Conservation (phyloP, 2,888 invertebrate species). For the Melinaea marsaeus region DNA sequence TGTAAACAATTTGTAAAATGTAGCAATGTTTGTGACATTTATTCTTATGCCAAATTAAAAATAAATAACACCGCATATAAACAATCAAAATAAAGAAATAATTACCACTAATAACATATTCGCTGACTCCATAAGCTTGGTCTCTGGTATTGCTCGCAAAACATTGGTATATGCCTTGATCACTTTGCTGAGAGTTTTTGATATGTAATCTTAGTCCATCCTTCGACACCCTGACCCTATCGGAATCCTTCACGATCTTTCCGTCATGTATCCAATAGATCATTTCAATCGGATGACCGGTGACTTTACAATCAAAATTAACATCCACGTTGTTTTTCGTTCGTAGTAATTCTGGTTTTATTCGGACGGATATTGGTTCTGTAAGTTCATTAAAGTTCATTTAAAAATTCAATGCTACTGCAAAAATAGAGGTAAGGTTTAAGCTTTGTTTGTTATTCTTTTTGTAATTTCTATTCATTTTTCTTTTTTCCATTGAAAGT, state of each 20-base stretch:
- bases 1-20: no score
- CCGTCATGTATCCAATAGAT: slow-evolving; percentile 91
- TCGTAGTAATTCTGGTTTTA: slow-evolving; percentile 86
- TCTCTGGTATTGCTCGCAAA: slow-evolving; percentile 91
- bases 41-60: no score
- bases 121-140: slow-evolving; percentile 89
- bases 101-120: slow-evolving; percentile 88
- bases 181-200: slow-evolving; percentile 85
- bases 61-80: no score
- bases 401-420: no score
- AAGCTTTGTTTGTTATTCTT: no score
- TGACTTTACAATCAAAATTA: slow-evolving; percentile 90
- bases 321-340: slow-evolving; percentile 91
- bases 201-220: slow-evolving; percentile 77
- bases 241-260: slow-evolving; percentile 77
- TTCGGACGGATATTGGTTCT: slow-evolving; percentile 89
- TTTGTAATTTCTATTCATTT: background rate
- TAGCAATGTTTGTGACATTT: no score
- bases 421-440: background rate
- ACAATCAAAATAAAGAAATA: slow-evolving; percentile 5
- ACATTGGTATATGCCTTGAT: slow-evolving; percentile 95
- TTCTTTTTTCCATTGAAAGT: no score
- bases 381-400: slow-evolving; percentile 42
- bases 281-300: slow-evolving; percentile 89
- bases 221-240: slow-evolving; percentile 75